Evolutionary conservation across 1,140 invertebrate species (phyloP).

Genomic region (Scaptomyza hsui): DNA sequence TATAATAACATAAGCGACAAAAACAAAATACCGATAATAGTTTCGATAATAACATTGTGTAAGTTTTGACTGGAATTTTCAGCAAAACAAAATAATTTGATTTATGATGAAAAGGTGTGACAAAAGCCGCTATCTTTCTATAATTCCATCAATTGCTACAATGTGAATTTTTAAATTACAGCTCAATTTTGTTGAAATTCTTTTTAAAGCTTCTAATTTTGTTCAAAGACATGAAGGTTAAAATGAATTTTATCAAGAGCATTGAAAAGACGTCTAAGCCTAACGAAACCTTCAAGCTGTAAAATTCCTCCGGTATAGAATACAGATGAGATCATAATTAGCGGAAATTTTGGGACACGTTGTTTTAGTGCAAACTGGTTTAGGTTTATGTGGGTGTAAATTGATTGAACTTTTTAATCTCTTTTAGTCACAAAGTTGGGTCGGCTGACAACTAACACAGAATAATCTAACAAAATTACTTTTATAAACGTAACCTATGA

Average conservation of each 20-base stretch:
- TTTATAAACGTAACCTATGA: constrained; percentile 4
- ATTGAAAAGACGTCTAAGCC: neutral
- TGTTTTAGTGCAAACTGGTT: neutral
- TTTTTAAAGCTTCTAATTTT: constrained; percentile 36
- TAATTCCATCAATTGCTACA: constrained; percentile 3
- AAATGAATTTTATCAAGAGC: neutral
- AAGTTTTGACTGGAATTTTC: constrained; percentile 5
- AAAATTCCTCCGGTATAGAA: constrained; percentile 4
- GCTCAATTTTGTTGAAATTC: constrained; percentile 11
- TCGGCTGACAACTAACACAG: neutral
- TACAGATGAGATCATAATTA: constrained; percentile 8
- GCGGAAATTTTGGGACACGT: neutral
- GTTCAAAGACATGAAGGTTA: neutral
- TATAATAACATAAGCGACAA: constrained; percentile 16
- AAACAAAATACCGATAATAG: constrained; percentile 14
- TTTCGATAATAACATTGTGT: constrained; percentile 13
- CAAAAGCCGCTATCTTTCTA: constrained; percentile 4
- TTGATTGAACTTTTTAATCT: neutral
- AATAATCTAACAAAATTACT: neutral
- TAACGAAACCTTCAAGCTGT: neutral
- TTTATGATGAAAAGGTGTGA: constrained; percentile 11
- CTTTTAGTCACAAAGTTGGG: neutral
- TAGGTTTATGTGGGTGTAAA: constrained; percentile 22
- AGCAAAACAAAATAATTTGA: constrained; percentile 9
- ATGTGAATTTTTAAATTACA: too few relatives aligned